These are phyloP conservation scores for Eilema caniola DNA, from an alignment of 2,888 invertebrate species.

Conservation along the genomic window DNA sequence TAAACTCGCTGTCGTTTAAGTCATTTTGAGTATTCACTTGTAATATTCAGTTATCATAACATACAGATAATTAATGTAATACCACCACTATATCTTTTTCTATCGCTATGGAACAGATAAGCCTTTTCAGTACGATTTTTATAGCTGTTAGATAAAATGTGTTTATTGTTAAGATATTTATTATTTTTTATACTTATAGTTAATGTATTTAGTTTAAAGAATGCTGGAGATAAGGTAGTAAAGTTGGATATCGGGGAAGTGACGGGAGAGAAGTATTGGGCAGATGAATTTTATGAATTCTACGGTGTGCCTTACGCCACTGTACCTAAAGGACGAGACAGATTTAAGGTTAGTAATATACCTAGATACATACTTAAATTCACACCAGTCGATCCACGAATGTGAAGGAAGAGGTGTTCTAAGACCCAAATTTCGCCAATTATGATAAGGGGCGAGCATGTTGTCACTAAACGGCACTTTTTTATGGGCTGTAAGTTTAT, in stretches of 20 bases:
- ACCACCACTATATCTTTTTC: not conserved
- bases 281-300: slow-evolving; percentile 78
- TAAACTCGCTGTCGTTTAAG: not conserved
- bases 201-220: slow-evolving; percentile 55
- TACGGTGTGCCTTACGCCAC: slow-evolving; percentile 77
- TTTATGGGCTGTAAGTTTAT: too few species aligned
- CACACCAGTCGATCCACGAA: too few species aligned
- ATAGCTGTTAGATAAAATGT: slow-evolving; percentile 56
- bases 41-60: slow-evolving; percentile 10
- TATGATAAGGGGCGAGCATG: too few species aligned
- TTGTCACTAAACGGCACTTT: too few species aligned
- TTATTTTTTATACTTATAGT: slow-evolving; percentile 33
- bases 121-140: slow-evolving; percentile 23
- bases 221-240: slow-evolving; percentile 60
- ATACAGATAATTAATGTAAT: not conserved
- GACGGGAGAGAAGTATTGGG: slow-evolving; percentile 75
- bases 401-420: too few species aligned
- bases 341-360: slow-evolving; percentile 75
- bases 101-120: slow-evolving; percentile 24
- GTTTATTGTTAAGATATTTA: slow-evolving; percentile 7
- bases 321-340: slow-evolving; percentile 71
- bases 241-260: slow-evolving; percentile 66
- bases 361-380: too few species aligned
- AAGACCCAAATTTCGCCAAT: too few species aligned
- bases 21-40: not conserved